Evolutionary conservation across 2,797 vertebrate species (phyloP).

Genomic region (Aphelocoma californica): DNA sequence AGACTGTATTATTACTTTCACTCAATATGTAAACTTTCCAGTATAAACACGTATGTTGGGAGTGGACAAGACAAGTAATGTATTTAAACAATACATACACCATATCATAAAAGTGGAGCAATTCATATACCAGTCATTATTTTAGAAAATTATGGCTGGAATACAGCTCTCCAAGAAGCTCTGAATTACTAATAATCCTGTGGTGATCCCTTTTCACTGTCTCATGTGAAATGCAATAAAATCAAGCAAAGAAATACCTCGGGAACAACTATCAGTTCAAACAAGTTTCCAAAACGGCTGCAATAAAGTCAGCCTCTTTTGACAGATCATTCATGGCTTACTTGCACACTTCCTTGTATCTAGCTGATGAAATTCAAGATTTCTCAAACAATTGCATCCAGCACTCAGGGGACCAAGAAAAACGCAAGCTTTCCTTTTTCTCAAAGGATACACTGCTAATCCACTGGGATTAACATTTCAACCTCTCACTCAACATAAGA

Average conservation of each 20-base stretch:
- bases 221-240: not conserved
- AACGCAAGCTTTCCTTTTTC: slow-evolving; percentile 28
- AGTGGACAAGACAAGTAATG: not conserved
- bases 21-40: slow-evolving; percentile 17
- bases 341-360: not conserved
- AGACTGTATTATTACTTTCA: slow-evolving; percentile 24
- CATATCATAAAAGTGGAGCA: not conserved
- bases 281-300: not conserved
- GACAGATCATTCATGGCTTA: not conserved
- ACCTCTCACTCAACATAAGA: slow-evolving; percentile 51
- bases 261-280: not conserved
- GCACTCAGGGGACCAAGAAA: slow-evolving; percentile 4
- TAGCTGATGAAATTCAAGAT: slow-evolving; percentile 45
- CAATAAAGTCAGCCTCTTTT: slow-evolving; percentile 5
- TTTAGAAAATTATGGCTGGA: not conserved
- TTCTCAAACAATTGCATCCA: slow-evolving; percentile 24
- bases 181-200: not conserved
- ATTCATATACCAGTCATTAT: not conserved
- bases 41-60: slow-evolving; percentile 20
- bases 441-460: slow-evolving; percentile 32
- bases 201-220: not conserved
- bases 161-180: not conserved
- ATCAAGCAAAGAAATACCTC: not conserved
- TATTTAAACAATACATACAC: slow-evolving; percentile 27
- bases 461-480: slow-evolving; percentile 67